Evolutionary conservation across 2,113 vertebrate genomes (phyloP).

Genomic region (Larimichthys polyactis): DNA sequence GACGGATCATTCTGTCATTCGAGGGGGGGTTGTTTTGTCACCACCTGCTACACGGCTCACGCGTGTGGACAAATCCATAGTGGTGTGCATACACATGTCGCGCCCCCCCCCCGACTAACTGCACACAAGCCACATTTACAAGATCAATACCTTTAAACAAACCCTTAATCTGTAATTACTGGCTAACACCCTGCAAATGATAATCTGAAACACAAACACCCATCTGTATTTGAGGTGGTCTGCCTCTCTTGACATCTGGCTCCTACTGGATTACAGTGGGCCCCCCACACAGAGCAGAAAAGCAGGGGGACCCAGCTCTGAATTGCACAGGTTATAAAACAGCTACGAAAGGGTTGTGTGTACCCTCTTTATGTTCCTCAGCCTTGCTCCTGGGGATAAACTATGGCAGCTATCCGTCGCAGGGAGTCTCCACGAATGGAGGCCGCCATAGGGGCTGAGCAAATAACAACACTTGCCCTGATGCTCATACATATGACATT

Average conservation of each 20-base stretch:
- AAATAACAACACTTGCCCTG: slow-evolving; percentile 67
- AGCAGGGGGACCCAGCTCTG: slow-evolving; percentile 40
- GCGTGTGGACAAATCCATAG: slow-evolving; percentile 11
- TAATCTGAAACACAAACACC: slow-evolving; percentile 52
- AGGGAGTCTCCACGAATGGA: slow-evolving; percentile 44
- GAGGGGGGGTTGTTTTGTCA: slow-evolving; percentile 14
- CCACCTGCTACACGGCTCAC: slow-evolving; percentile 37
- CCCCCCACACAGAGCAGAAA: slow-evolving; percentile 30
- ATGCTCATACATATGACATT: slow-evolving; percentile 68
- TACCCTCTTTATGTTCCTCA: slow-evolving; percentile 43
- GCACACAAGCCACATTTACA: slow-evolving; percentile 21
- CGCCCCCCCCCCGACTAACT: neutral
- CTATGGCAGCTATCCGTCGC: slow-evolving; percentile 59
- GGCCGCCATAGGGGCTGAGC: slow-evolving; percentile 50
- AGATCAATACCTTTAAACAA: slow-evolving; percentile 52
- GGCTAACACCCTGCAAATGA: slow-evolving; percentile 20
- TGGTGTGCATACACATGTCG: neutral
- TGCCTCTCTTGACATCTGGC: slow-evolving; percentile 64
- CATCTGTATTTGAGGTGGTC: slow-evolving; percentile 54
- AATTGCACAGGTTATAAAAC: slow-evolving; percentile 50
- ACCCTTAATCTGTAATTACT: slow-evolving; percentile 51
- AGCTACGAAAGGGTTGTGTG: slow-evolving; percentile 39
- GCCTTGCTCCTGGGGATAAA: slow-evolving; percentile 57
- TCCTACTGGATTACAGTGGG: slow-evolving; percentile 44
- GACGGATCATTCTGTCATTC: slow-evolving; percentile 28